These are phyloP conservation scores for Ceratosolen solmsi DNA, from an alignment of 1,140 invertebrate species.

Conservation along the genomic window DNA sequence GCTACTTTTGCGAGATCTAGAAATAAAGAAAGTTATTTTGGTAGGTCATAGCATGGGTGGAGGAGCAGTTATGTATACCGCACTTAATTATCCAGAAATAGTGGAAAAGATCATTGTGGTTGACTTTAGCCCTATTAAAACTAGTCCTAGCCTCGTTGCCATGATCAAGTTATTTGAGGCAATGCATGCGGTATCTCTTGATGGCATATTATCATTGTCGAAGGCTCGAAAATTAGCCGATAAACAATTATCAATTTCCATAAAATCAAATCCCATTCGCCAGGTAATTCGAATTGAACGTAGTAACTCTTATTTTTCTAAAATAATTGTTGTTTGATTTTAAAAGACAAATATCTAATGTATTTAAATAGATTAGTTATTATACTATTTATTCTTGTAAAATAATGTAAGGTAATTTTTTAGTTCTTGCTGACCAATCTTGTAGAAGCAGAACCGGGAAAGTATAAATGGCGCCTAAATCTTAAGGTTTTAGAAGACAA, in stretches of 20 bases:
- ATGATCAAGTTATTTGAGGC: constrained; percentile 80
- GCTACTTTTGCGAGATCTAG: constrained; percentile 77
- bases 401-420: constrained; percentile 56
- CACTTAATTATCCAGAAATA: constrained; percentile 82
- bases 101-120: constrained; percentile 87
- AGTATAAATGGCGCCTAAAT: constrained; percentile 83
- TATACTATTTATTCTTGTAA: constrained; percentile 41
- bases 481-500: constrained; percentile 80
- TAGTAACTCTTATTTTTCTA: constrained; percentile 55
- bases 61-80: constrained; percentile 85
- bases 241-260: constrained; percentile 69
- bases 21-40: constrained; percentile 78
- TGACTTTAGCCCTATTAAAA: constrained; percentile 86
- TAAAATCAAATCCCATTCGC: constrained; percentile 71
- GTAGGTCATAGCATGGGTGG: constrained; percentile 96
- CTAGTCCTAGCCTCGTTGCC: constrained; percentile 77
- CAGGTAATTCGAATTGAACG: constrained; percentile 66
- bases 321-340: background rate
- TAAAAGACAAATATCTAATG: background rate
- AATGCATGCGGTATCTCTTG: constrained; percentile 77
- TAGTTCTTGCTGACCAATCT: constrained; percentile 88
- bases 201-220: constrained; percentile 77
- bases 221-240: constrained; percentile 79
- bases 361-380: constrained; percentile 46
- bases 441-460: constrained; percentile 77